Base-by-base conservation (phyloP, 2,113 vertebrate genomes). In the Phoxinus phoxinus region DNA sequence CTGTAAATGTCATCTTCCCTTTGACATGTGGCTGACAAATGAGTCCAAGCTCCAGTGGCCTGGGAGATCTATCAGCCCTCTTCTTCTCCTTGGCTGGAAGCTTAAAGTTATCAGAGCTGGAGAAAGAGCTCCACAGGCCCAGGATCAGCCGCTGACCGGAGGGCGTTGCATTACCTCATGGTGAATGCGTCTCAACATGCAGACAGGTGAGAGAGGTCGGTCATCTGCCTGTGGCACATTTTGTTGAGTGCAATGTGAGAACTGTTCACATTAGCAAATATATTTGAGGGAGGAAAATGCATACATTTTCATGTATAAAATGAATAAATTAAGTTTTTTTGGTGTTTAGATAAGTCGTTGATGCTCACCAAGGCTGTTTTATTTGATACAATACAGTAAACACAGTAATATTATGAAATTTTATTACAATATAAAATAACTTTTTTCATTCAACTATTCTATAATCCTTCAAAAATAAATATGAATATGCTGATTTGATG, bases 1-100 rank as follows among this genome's bases (percentile, higher is more conserved):
- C 96, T 97, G 96, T 97, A 97, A 99, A 98, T 98, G 97, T 97
- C 97, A 97, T 96, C 96, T 96, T 96, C 95, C 95, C 95, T 96
- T 96, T 97, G 96, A 96, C 96, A 97, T 97, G 94, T 95, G 94
- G 94, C 94, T 96, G 96, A 98, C 96, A 97, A 97, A 97, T 97
- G 96, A 97, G 95, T 94, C 96, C 95, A 94, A 95, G 89, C 90
- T 87, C 86, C 74, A 86, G 84, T 88, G 85, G 90, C 89, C 88
- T 89, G 78, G 89, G 46, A 89, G 86, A 92, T 87, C 88, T 89
- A 89, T 89, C 87, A 89, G 87, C 86, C 88, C 91, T 74, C 79
- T 53, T 90, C 89, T 83, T 85, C 87, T 91, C 74, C 87, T 86
- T 87, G 86, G 86, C 88, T 88, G 85, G 86, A 85, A 86, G 76